Percentiles rank a stretch among this genome's conserved stretches.
phyloP scores from a whole-genome alignment of 2,888 invertebrate species.

The Luffia ferchaultella region DNA sequence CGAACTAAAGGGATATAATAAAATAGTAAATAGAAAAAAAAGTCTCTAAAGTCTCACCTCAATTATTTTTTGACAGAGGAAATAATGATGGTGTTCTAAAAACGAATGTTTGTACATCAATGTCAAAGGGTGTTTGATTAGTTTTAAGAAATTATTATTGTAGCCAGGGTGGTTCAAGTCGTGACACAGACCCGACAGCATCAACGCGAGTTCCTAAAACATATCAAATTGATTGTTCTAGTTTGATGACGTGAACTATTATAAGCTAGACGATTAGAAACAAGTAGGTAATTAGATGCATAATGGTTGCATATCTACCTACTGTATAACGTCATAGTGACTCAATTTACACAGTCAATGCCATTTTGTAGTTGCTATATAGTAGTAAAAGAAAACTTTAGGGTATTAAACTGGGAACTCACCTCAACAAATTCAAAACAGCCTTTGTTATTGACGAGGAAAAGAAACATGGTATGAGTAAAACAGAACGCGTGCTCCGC shows the following conservation, averaged over 20 bases:
- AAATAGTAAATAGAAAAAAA: no score
- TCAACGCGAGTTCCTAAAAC: constrained; percentile 55
- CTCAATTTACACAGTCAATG: no score
- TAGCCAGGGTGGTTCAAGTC: constrained; percentile 70
- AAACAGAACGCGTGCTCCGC: constrained; percentile 71
- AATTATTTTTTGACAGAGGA: constrained; percentile 63
- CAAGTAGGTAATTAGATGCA: no score
- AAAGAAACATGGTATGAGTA: constrained; percentile 67
- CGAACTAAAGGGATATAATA: no score
- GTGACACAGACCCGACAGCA: constrained; percentile 67
- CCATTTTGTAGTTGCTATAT: no score
- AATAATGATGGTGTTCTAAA: constrained; percentile 69
- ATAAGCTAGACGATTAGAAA: no score
- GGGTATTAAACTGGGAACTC: constrained; percentile 1
- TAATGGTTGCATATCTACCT: no score
- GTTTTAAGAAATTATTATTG: constrained; percentile 67
- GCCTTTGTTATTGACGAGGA: constrained; percentile 51
- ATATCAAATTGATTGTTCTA: neutral
- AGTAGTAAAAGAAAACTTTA: no score
- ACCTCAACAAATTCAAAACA: constrained; percentile 59
- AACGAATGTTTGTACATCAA: constrained; percentile 64
- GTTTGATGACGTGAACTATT: no score
- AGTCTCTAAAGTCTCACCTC: no score
- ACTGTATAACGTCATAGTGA: no score
- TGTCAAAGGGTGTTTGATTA: constrained; percentile 60